A percentile compares a stretch with the other conserved stretches of the same genome.
Conservation (phyloP, 2,888 invertebrate genomes). For the Cyrtodaria siliqua region DNA sequence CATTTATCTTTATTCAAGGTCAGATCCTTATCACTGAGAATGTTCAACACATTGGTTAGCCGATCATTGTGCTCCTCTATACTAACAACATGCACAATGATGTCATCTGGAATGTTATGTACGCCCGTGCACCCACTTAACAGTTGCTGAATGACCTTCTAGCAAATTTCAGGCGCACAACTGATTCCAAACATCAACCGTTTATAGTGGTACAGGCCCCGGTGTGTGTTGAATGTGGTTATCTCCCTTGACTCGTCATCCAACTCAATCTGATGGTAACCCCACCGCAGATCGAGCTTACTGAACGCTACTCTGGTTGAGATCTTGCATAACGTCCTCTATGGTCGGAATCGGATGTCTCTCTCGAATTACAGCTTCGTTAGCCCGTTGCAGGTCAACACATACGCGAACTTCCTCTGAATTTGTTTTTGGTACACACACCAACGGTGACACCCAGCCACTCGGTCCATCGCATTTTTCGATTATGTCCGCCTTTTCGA, state of each 20-base stretch:
- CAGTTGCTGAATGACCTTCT: constrained; percentile 31
- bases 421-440: constrained; percentile 26
- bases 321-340: constrained; percentile 34
- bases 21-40: constrained; percentile 13
- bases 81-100: constrained; percentile 56
- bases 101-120: constrained; percentile 49
- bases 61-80: constrained; percentile 55
- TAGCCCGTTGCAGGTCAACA: constrained; percentile 48
- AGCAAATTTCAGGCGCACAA: constrained; percentile 54
- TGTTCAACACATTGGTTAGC: constrained; percentile 40
- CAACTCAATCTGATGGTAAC: constrained; percentile 52
- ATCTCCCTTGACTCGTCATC: constrained; percentile 15
- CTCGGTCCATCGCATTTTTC: constrained; percentile 30
- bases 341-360: constrained; percentile 40
- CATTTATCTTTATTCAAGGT: constrained; percentile 64
- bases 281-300: constrained; percentile 67
- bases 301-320: constrained; percentile 51
- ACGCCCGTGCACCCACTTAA: constrained; percentile 47
- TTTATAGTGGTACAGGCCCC: constrained; percentile 16
- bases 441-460: constrained; percentile 32
- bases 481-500: constrained; percentile 27
- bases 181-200: constrained; percentile 35
- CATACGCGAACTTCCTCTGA: constrained; percentile 39
- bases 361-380: constrained; percentile 32
- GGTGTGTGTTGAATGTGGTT: too few relatives aligned